Evolutionary conservation across 2,888 invertebrate genomes (phyloP).

Genomic region (Crossocerus cetratus): DNA sequence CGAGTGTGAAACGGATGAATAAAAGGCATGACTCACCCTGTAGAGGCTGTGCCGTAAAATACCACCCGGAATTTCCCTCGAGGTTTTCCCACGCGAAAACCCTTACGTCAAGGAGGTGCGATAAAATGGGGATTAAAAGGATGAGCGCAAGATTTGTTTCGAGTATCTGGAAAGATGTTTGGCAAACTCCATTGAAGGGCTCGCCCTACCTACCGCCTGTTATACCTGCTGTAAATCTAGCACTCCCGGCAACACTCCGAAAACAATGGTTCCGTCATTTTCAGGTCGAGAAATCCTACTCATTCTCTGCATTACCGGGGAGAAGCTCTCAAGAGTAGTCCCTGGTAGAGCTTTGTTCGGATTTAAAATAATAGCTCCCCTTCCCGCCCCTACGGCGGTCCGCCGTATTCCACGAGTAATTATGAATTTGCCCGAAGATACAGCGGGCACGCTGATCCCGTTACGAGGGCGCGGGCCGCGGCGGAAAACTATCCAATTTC

Average conservation of each 20-base stretch:
- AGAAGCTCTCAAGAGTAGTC: constrained; percentile 28
- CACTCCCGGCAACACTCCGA: constrained; percentile 33
- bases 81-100: no score
- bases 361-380: constrained; percentile 39
- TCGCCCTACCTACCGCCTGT: constrained; percentile 21
- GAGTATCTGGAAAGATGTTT: background rate
- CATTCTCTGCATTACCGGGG: constrained; percentile 46
- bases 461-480: background rate
- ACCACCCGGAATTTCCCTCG: no score
- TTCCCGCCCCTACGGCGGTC: background rate
- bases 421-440: constrained; percentile 34
- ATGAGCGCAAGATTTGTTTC: constrained; percentile 5
- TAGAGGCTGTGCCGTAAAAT: no score
- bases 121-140: background rate
- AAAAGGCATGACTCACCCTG: no score
- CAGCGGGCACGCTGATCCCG: constrained; percentile 6
- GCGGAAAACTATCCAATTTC: constrained; percentile 6
- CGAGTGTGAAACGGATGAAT: no score
- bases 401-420: constrained; percentile 33
- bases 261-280: constrained; percentile 63
- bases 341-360: constrained; percentile 30
- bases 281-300: constrained; percentile 46
- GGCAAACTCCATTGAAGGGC: constrained; percentile 13
- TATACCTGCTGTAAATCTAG: constrained; percentile 22
- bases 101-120: background rate